phyloP scores from a whole-genome alignment of 2,797 vertebrate genomes.

The Rhynchonycteris naso region DNA sequence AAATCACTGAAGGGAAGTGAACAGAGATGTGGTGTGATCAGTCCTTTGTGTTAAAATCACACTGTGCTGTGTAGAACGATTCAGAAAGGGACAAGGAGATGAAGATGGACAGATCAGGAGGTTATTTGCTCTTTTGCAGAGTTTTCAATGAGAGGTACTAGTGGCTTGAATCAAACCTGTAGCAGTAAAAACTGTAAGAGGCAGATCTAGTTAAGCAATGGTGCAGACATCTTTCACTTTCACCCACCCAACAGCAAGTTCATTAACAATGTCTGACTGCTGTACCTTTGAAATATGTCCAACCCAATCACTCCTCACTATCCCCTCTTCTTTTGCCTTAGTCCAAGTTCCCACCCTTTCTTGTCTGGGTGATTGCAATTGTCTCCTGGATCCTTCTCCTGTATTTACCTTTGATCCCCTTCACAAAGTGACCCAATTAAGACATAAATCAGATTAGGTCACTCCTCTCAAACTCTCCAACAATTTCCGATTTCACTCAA shows the following conservation, averaged over 20 bases:
- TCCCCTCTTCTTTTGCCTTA: background rate
- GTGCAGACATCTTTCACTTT: background rate
- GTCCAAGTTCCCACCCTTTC: background rate
- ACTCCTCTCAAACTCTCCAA: background rate
- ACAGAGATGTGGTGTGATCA: background rate
- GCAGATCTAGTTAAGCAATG: background rate
- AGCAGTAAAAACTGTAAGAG: background rate
- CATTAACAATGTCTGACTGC: background rate
- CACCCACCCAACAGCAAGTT: background rate
- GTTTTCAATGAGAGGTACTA: background rate
- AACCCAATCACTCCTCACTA: background rate
- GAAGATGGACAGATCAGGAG: background rate
- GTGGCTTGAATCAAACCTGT: background rate
- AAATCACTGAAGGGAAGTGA: background rate
- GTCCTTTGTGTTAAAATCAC: background rate
- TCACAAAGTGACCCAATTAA: background rate
- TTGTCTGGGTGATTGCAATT: background rate
- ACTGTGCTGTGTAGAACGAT: background rate
- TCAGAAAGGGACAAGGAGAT: background rate
- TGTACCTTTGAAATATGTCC: background rate
- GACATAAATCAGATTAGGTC: background rate
- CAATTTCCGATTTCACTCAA: background rate
- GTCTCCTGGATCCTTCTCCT: background rate
- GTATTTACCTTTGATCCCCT: background rate
- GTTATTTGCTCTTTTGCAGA: background rate